Base-by-base conservation (phyloP, 2,113 vertebrate genomes). In the Lepus europaeus region DNA sequence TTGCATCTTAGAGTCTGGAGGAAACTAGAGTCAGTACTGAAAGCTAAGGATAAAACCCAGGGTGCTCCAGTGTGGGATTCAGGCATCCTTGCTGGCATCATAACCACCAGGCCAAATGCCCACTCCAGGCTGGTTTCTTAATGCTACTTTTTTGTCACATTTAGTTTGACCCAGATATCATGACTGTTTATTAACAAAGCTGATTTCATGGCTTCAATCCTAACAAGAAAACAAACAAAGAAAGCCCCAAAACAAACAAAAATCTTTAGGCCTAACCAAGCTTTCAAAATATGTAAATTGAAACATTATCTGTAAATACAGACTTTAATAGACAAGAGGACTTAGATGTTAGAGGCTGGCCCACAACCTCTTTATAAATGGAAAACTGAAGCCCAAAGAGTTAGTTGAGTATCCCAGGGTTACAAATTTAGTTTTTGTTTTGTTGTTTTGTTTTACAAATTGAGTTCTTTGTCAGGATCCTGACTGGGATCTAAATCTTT, bases 281-380 rank as follows among this genome's bases (percentile, higher is more conserved):
- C n/a, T 89, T 84, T 94, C 74, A 39, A 89, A 77, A 39, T 59
- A 61, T 27, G 53, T 80, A 72, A 70, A 79, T 33, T 76, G 56
- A 91, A 96, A 80, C 59, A 25, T 45, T 73, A 36, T 72, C 56
- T 84, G 36, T 86, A 79, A 77, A 45, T 19, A n/a, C 10, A 74
- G 66, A 61, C 36, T 92, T 89, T 90, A 29, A 79, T 36, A 94
- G 69, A 94, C 49, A 89, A 79, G 89, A 16, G n/a, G 12, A 49
- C 49, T 90, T 74, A 56, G 49, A 20, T 87, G 36, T 12, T 29
- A 76, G 25, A 82, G 85, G 7, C 39, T 78, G 86, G 81, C n/a
- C 13, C 66, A 85, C 0, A 93, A 89, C 33, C 49, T 45, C 90
- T 64, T 84, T 66, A 33, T 53, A 89, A 89, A 69, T 14, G 51